A percentile compares a stretch with the other conserved stretches of the same genome.
These are phyloP conservation scores for Naja naja DNA, from an alignment of 2,113 vertebrate species.

Conservation along the genomic window DNA sequence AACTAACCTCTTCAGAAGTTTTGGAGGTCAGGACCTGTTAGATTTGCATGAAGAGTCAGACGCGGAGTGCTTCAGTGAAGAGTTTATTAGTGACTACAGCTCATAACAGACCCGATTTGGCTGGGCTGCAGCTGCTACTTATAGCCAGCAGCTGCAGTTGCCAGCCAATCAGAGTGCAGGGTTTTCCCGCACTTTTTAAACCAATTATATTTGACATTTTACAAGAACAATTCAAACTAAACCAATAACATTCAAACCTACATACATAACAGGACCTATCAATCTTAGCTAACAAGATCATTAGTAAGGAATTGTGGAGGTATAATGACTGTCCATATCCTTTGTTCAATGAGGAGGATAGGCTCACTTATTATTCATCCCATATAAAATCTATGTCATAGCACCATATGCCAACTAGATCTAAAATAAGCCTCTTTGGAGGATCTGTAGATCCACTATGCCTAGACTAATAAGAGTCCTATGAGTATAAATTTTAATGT, in stretches of 20 bases:
- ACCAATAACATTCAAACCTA: too few relatives aligned
- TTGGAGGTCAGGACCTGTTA: background rate
- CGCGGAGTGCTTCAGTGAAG: too few relatives aligned
- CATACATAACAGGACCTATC: background rate
- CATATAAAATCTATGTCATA: background rate
- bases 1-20: background rate
- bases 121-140: too few relatives aligned
- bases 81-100: too few relatives aligned
- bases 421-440: background rate
- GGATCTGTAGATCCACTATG: background rate
- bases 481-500: background rate
- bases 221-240: too few relatives aligned
- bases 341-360: background rate
- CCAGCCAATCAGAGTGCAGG: too few relatives aligned
- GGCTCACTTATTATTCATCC: background rate
- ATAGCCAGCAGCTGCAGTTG: too few relatives aligned
- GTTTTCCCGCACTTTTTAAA: too few relatives aligned
- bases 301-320: background rate
- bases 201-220: too few relatives aligned
- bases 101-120: too few relatives aligned
- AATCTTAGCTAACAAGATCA: background rate
- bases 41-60: too few relatives aligned
- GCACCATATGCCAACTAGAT: background rate
- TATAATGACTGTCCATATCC: background rate
- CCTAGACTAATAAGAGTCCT: background rate